Evolutionary conservation across 2,797 vertebrate species (phyloP), one percentile per base, ranked within the genome.

Genomic region (Sebastes nivosus): DNA sequence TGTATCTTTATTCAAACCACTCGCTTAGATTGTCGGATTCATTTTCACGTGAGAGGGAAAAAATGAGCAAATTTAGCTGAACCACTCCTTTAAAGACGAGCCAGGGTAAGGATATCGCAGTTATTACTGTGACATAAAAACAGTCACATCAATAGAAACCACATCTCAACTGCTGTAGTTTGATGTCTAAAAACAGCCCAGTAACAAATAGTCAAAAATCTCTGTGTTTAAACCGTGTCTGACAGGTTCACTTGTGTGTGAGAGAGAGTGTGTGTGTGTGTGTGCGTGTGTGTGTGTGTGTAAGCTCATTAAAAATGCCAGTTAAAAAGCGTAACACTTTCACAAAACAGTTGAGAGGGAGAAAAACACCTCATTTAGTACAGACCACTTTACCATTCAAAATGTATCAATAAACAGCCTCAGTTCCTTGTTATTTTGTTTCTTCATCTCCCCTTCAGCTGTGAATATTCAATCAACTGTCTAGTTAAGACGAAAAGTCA

Each of bases 131-230:
- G 86, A 91, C 90, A 91, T 88, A 65, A 90, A 92, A 91, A 92
- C 82, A 89, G 80, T 82, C 87, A 83, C 88, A 92, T 93, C 92
- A 94, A 94, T 90, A 75, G 88, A 87, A 87, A 77, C 61, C 89
- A 88, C 92, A 88, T 92, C 84, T 89, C 87, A 86, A 77, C 85
- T 50, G 85, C 88, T 67, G 84, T 59, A 90, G 90, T 92, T 94
- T 94, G 94, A 93, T 93, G 93, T 94, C 91, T 94, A 94, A 93
- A 94, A 94, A 93, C 89, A 94, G 92, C 87, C 52, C 87, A 66
- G 83, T 76, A 88, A 79, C 85, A 86, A 93, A 93, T 87, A 92
- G 87, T 89, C 87, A 86, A 89, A 92, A 84, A 88, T 87, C 77
- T 88, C 67, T 72, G 84, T 84, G 84, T 87, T 91, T 90, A 87